phyloP scores from a whole-genome alignment of 2,888 invertebrate genomes.

The Nemotelus pantherinus region DNA sequence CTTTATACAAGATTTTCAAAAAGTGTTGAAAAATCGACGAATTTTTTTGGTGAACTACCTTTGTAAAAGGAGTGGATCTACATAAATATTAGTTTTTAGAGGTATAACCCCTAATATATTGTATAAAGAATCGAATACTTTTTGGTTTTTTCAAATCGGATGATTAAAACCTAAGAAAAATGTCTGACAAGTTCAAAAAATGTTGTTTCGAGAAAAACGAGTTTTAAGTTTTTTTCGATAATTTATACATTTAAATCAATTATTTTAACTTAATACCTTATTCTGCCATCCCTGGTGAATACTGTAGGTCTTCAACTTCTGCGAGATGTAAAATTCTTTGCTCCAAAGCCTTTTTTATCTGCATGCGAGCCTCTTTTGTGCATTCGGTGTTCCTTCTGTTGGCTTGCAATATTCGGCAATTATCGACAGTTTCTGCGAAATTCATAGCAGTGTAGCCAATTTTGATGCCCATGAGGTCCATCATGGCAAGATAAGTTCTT shows the following conservation, averaged over 20 bases:
- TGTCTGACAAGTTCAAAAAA: conserved; percentile 3
- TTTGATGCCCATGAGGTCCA: conserved; percentile 1
- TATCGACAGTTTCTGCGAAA: conserved; percentile 14
- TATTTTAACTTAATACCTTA: conserved; percentile 11
- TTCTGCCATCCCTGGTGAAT: conserved; percentile 19
- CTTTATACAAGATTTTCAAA: too few relatives aligned
- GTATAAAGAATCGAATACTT: too few relatives aligned
- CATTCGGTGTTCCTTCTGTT: conserved; percentile 17
- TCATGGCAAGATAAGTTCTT: too few relatives aligned
- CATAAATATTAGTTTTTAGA: too few relatives aligned
- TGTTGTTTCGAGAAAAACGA: conserved; percentile 13
- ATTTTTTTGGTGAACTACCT: too few relatives aligned
- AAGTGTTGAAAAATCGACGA: too few relatives aligned
- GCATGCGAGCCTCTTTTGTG: not conserved
- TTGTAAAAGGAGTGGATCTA: too few relatives aligned
- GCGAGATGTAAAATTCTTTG: conserved; percentile 1
- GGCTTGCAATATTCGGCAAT: conserved; percentile 6
- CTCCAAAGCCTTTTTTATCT: conserved; percentile 16
- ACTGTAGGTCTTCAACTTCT: conserved; percentile 10
- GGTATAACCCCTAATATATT: too few relatives aligned
- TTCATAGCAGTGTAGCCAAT: conserved; percentile 17
- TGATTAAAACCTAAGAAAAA: not conserved
- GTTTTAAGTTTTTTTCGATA: conserved; percentile 15
- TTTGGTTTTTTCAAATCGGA: conserved; percentile 4
- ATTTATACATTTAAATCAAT: conserved; percentile 1